Evolutionary conservation across 2,888 invertebrate genomes (phyloP), one percentile per base, ranked within the genome.

Genomic region (Cylindroiulus punctatus): DNA sequence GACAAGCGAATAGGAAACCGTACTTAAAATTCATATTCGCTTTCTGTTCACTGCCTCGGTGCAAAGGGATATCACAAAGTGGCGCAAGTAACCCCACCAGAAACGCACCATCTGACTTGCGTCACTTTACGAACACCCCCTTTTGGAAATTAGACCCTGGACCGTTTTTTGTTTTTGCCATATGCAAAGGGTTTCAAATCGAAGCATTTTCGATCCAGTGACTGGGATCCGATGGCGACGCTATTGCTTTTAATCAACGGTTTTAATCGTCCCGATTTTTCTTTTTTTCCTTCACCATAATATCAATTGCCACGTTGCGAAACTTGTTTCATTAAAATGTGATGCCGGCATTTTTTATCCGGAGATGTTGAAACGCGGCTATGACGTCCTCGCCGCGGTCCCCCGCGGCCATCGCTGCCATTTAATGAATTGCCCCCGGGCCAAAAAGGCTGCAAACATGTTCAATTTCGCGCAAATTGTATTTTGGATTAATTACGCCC

Each of bases 11-110:
- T 83, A 83, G 26, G 83, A 83, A 83, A 83, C 83, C 44, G 26
- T 44, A 83, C 83, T 83, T 83, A 83, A 83, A 83, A 83, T 83
- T 83, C 83, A 83, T 83, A 36, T 83, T 83, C 83, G 44, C 40
- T 83, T 83, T 40, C 76, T 14, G 7, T 30, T 10, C 14, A 30
- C 30, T 30, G 44, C 44, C 44, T 44, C 4, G 8, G 10, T 30
- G 14, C 1, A 76, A n/a, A 17, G 52, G 52, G 52, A 44, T 1
- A n/a, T 57, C n/a, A 5, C 7, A 2, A 65, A 65, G 8, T 65
- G 10, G 22, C 22, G 65, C 65, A 26, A 65, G 65, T 65, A 22
- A 1, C 19, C 52, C 19, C 17, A 4, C 19, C 17, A 4, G 52
- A 52, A 52, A 52, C 19, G 5, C 22, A 10, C 65, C 65, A 65